Percentiles rank a stretch among this genome's conserved stretches.
Conservation (phyloP, 2,888 invertebrate species). For the Thymelicus acteon region DNA sequence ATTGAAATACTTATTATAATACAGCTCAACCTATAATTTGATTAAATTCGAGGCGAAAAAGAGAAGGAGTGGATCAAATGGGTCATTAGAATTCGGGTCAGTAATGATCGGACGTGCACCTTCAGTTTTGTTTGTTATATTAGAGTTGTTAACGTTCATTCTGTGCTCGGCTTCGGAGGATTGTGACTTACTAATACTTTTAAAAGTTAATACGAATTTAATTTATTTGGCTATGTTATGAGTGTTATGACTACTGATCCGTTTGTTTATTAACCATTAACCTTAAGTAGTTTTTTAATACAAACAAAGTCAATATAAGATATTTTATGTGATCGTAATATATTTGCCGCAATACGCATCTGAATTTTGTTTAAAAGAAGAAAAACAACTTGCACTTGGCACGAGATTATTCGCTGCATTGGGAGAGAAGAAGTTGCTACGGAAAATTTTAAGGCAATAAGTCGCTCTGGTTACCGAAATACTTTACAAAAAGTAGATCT, state of each 20-base stretch:
- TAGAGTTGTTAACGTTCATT: slow-evolving; percentile 61
- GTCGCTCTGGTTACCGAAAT: slow-evolving; percentile 25
- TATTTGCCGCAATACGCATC: slow-evolving; percentile 49
- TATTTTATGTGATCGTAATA: slow-evolving; percentile 37
- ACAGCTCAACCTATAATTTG: slow-evolving; percentile 83
- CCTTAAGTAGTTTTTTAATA: not conserved
- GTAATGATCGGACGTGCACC: slow-evolving; percentile 78
- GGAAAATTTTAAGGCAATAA: slow-evolving; percentile 51
- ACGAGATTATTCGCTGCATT: slow-evolving; percentile 48
- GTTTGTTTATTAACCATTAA: not conserved
- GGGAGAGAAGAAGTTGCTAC: slow-evolving; percentile 45
- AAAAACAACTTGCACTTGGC: slow-evolving; percentile 50
- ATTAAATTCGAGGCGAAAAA: slow-evolving; percentile 79
- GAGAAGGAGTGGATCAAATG: slow-evolving; percentile 76
- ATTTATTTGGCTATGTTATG: not conserved
- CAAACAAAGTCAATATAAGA: too few relatives aligned
- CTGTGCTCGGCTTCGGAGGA: slow-evolving; percentile 45
- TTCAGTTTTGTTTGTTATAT: slow-evolving; percentile 75
- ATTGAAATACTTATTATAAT: slow-evolving; percentile 81
- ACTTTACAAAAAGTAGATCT: not conserved
- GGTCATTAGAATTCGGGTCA: slow-evolving; percentile 80
- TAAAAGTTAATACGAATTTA: not conserved
- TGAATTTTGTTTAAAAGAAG: slow-evolving; percentile 48
- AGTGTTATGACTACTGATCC: not conserved
- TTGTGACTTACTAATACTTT: slow-evolving; percentile 18